These are phyloP conservation scores for Margarornis squamiger DNA, from an alignment of 2,797 vertebrate species.

Conservation along the genomic window DNA sequence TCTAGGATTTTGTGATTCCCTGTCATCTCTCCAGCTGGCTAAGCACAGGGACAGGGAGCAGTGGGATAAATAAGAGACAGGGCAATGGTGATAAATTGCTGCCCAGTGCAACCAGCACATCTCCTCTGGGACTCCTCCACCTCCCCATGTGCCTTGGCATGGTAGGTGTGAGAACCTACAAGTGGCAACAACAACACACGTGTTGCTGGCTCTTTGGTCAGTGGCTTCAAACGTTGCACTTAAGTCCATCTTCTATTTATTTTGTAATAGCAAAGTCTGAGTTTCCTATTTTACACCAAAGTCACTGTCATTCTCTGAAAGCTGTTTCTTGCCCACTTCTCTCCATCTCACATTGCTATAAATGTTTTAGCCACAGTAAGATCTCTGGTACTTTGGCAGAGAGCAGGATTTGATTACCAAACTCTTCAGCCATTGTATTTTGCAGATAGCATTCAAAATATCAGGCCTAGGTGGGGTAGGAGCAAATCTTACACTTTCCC, in stretches of 20 bases:
- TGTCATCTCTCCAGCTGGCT: not conserved
- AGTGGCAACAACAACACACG: not conserved
- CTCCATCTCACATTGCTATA: not conserved
- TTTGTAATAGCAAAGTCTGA: rapidly evolving
- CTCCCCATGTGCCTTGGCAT: not conserved
- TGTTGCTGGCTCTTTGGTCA: not conserved
- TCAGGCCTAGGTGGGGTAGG: not conserved
- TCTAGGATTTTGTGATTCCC: not conserved
- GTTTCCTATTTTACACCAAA: not conserved
- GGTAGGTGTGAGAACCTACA: not conserved
- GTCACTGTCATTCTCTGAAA: not conserved
- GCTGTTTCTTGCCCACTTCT: not conserved
- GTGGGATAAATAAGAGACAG: not conserved
- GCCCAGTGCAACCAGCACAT: not conserved
- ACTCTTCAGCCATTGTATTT: not conserved
- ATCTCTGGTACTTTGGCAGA: not conserved
- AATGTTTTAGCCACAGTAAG: not conserved
- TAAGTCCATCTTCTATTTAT: not conserved
- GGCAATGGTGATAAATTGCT: not conserved
- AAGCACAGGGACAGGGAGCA: not conserved
- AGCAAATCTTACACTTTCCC: not conserved
- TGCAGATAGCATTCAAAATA: not conserved
- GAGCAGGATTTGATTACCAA: not conserved
- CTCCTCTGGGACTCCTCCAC: not conserved
- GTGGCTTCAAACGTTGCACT: not conserved